Base-by-base conservation (phyloP, 2,113 vertebrate species). In the Tinamus guttatus region DNA sequence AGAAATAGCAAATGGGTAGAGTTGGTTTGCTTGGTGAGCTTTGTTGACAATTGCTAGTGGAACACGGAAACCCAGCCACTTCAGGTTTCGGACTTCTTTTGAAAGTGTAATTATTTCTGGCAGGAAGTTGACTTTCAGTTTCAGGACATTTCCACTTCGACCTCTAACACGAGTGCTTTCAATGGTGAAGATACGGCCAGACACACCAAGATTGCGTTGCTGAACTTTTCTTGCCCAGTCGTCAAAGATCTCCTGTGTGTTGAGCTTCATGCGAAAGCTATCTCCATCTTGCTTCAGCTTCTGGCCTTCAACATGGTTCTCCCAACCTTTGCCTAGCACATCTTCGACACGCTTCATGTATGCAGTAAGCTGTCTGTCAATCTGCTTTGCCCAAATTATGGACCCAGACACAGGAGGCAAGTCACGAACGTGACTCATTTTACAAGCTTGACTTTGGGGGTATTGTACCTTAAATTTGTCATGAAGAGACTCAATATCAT, bases 401-500 rank as follows among this genome's bases (percentile, higher is more conserved):
- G 99, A 99, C 28, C 99, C 99, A 0, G 99, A 99, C 54, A 99
- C 99, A 0, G 99, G 99, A 2, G 99, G 99, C 88, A 99, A 95
- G 94, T 99, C 99, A 2, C 99, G 98, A 43, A 99, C 99, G 0
- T 99, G 99, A 94, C 99, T 99, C 99, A 99, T 99, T 97, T 99
- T 99, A 62, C 99, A 99, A 0, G 99, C 99, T 60, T 99, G 99
- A 73, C 99, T 99, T 96, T 99, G 99, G 0, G 99, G 99, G 92
- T 99, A 99, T 68, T 99, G 99, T 40, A 99, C 99, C 95, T 99
- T 99, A 96, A 99, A 99, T 96, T 99, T 99, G 97, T 99, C 99
- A 2, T 99, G 99, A 71, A 99, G 99, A 1, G 99, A 99, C 96
- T 99, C 99, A 0, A 99, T 99, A 95, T 99, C 99, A 3, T 99